Evolutionary conservation across 35 echinoderm and acorn worm genomes (phyloP).

Genomic region (Patiria miniata): DNA sequence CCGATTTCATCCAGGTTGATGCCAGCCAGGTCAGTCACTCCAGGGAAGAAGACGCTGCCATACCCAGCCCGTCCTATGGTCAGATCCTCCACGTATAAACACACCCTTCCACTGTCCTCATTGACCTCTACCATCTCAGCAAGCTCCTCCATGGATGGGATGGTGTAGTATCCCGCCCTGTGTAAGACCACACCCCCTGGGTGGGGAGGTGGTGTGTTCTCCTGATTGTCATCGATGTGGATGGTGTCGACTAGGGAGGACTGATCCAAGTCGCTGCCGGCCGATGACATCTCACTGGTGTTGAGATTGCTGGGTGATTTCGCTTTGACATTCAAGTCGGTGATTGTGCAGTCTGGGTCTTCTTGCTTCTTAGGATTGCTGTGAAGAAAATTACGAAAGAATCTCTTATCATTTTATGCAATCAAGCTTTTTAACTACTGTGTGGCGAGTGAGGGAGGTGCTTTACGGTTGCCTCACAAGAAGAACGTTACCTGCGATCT

Average conservation of each 20-base stretch:
- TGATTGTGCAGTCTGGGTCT: slow-evolving; percentile 93
- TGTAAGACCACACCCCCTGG: slow-evolving; percentile 72
- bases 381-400: not conserved
- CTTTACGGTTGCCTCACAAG: too few relatives aligned
- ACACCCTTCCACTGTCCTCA: slow-evolving; percentile 32
- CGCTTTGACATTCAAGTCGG: slow-evolving; percentile 65
- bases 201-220: slow-evolving; percentile 70
- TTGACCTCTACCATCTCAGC: slow-evolving; percentile 56
- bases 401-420: not conserved
- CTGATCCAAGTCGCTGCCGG: slow-evolving; percentile 54
- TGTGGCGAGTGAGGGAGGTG: too few relatives aligned
- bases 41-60: slow-evolving; percentile 96
- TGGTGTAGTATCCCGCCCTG: slow-evolving; percentile 75
- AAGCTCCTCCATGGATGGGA: slow-evolving; percentile 81
- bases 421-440: not conserved
- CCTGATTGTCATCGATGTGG: slow-evolving; percentile 38
- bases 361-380: slow-evolving; percentile 56
- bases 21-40: slow-evolving; percentile 62
- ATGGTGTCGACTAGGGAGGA: slow-evolving; percentile 38
- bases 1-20: slow-evolving; percentile 97
- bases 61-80: slow-evolving; percentile 76
- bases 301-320: not conserved
- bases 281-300: slow-evolving; percentile 33
- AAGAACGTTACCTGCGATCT: too few relatives aligned
- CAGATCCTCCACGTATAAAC: slow-evolving; percentile 70